Conservation (phyloP, 23 tunicate genomes). For the Aplidium turbinatum region DNA sequence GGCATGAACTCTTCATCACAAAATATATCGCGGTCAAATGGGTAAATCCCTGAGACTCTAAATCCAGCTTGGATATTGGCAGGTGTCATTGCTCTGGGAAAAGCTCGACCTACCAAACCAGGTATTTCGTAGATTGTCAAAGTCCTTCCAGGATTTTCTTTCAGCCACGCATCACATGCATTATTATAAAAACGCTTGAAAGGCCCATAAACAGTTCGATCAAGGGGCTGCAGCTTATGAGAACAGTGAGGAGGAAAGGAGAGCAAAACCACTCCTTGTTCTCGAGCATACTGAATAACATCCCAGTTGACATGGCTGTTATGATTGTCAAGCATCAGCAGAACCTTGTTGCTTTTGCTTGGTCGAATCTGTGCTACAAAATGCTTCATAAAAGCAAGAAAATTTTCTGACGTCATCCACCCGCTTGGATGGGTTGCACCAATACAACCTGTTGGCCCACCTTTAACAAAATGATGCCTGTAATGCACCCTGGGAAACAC, state of each 20-base stretch:
- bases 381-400: conserved; percentile 27
- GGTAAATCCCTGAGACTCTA: neutral
- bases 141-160: conserved; percentile 9
- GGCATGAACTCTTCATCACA: conserved; percentile 9
- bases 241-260: conserved; percentile 39
- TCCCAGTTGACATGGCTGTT: conserved; percentile 28
- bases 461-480: conserved; percentile 16
- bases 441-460: conserved; percentile 24
- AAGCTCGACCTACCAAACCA: conserved; percentile 1
- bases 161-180: conserved; percentile 33
- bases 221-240: conserved; percentile 38
- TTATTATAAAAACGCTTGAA: neutral
- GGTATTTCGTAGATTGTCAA: conserved; percentile 37
- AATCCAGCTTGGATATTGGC: conserved; percentile 16
- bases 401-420: conserved; percentile 27
- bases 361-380: conserved; percentile 17
- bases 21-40: conserved; percentile 1
- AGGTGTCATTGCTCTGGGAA: conserved; percentile 5
- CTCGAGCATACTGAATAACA: conserved; percentile 18
- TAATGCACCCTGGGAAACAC: neutral
- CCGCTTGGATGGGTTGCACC: conserved; percentile 24
- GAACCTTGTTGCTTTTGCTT: neutral
- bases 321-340: conserved; percentile 24
- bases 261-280: conserved; percentile 10
- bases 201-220: conserved; percentile 32